These are phyloP conservation scores for Ganaspis sp. DNA, from an alignment of 1,140 invertebrate genomes.

Conservation along the genomic window DNA sequence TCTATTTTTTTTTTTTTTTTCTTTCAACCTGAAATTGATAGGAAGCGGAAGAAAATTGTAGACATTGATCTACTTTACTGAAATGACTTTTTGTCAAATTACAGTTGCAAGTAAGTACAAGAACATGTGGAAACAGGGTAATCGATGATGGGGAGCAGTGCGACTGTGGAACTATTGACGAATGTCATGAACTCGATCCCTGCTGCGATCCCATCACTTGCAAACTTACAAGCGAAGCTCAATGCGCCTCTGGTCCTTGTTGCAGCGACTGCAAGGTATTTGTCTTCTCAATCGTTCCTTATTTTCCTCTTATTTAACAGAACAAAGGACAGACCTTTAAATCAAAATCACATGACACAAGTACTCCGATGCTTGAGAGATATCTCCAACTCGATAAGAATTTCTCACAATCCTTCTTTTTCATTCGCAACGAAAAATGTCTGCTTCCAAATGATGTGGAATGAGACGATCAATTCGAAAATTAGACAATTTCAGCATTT, in stretches of 20 bases:
- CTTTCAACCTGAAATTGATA: not conserved
- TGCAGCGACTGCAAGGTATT: constrained; percentile 92
- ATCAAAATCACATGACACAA: not conserved
- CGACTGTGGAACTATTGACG: constrained; percentile 90
- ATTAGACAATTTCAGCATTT: too few relatives aligned
- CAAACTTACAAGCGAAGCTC: constrained; percentile 91
- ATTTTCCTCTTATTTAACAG: not conserved
- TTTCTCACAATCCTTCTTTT: not conserved
- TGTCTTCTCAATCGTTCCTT: constrained; percentile 29
- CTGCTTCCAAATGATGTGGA: not conserved
- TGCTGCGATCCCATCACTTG: constrained; percentile 98
- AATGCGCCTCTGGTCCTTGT: constrained; percentile 94
- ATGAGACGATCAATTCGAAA: not conserved
- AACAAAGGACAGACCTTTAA: not conserved
- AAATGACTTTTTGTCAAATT: constrained; percentile 35
- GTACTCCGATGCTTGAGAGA: too few relatives aligned
- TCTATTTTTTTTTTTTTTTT: not conserved
- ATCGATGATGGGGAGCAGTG: constrained; percentile 98
- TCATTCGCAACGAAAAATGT: not conserved
- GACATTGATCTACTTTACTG: not conserved
- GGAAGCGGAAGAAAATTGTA: not conserved
- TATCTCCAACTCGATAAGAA: not conserved
- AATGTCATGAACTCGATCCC: constrained; percentile 90
- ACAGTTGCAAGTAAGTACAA: constrained; percentile 80
- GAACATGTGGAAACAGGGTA: constrained; percentile 93